Percentiles rank a stretch among this genome's conserved stretches.
These are phyloP conservation scores for Ploceus nigricollis DNA, from an alignment of 2,113 vertebrate genomes.

Conservation along the genomic window DNA sequence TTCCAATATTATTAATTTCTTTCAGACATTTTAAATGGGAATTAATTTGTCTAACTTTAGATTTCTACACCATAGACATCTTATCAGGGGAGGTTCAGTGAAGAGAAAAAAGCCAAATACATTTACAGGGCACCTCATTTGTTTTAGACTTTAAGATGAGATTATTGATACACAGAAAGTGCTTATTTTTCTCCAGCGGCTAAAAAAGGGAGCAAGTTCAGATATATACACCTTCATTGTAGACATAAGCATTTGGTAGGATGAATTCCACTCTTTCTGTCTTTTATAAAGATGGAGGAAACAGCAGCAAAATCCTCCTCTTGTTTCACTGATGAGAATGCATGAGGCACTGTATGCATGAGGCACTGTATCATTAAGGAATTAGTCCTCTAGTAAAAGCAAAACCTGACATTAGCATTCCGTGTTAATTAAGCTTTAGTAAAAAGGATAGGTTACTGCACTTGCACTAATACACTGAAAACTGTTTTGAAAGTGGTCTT, in stretches of 20 bases:
- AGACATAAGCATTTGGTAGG: not conserved
- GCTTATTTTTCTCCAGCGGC: not conserved
- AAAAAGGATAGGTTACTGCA: not conserved
- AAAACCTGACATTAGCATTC: not conserved
- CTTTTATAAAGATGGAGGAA: not conserved
- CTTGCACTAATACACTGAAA: not conserved
- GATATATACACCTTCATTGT: not conserved
- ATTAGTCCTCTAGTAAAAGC: not conserved
- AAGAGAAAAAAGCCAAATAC: not conserved
- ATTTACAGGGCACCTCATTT: rapidly evolving
- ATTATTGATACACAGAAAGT: not conserved
- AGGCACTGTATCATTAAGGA: not conserved
- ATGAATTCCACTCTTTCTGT: not conserved
- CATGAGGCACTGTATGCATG: not conserved
- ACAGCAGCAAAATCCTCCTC: not conserved
- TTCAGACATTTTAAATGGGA: not conserved
- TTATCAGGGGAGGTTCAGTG: not conserved
- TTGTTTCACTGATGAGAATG: not conserved
- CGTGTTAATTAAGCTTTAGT: not conserved
- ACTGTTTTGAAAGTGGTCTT: not conserved
- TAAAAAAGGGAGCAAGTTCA: not conserved
- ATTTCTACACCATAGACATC: not conserved
- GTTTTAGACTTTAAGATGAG: not conserved
- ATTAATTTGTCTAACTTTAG: not conserved
- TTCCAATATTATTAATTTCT: not conserved